Percentiles rank a stretch among this genome's conserved stretches.
Evolutionary conservation across 2,113 vertebrate genomes (phyloP).

Genomic region (Phoenicopterus ruber): DNA sequence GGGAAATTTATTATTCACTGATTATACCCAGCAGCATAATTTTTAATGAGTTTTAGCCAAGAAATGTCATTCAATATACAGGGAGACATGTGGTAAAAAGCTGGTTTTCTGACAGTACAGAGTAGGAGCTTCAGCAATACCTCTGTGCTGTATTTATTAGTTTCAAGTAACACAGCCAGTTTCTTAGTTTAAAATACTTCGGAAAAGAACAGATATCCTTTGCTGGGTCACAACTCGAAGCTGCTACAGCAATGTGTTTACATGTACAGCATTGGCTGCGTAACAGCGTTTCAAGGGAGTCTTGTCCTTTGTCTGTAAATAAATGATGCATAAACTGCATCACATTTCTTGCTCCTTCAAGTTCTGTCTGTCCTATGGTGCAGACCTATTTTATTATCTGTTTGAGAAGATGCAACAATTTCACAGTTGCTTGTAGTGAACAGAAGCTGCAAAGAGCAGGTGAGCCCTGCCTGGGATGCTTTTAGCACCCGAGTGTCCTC

Average conservation of each 20-base stretch:
- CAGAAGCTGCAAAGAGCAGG: background rate
- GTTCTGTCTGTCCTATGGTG: background rate
- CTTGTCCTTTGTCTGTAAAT: background rate
- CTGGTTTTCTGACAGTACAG: background rate
- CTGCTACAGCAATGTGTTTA: background rate
- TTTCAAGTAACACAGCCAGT: background rate
- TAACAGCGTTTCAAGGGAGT: background rate
- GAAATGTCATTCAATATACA: background rate
- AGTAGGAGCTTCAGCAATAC: background rate
- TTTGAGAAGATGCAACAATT: background rate
- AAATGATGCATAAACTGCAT: background rate
- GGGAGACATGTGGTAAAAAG: background rate
- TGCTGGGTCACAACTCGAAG: background rate
- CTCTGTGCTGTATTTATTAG: background rate
- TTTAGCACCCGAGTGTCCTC: background rate
- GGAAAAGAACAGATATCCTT: background rate
- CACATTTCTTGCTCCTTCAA: background rate
- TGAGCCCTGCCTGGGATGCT: background rate
- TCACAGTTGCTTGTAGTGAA: background rate
- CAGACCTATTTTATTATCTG: background rate
- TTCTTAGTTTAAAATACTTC: background rate
- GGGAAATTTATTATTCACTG: background rate
- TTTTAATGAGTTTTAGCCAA: background rate
- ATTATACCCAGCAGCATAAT: background rate
- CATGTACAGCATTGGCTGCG: fast-evolving